phyloP scores from a whole-genome alignment of 2,113 vertebrate genomes.

The Cyanistes caeruleus region DNA sequence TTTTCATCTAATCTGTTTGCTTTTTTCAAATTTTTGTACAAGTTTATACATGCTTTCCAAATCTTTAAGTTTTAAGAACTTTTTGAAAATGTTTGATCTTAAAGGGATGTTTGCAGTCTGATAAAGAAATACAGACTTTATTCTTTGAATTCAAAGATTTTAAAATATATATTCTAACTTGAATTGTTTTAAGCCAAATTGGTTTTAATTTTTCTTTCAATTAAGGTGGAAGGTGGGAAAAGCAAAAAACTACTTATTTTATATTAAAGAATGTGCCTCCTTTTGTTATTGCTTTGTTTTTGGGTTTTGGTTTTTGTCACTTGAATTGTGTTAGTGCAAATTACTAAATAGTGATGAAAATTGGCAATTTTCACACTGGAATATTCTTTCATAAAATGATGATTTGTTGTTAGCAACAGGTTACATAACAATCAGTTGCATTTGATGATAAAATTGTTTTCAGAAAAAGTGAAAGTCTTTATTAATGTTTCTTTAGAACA shows the following conservation, averaged over 20 bases:
- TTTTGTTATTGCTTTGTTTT: neutral
- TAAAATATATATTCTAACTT: neutral
- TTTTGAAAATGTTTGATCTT: neutral
- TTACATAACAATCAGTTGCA: neutral
- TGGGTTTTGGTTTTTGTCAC: rapidly evolving
- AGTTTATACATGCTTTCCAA: neutral
- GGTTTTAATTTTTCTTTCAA: neutral
- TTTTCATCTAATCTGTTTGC: neutral
- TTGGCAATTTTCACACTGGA: neutral
- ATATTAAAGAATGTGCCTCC: neutral
- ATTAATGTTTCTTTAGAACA: neutral
- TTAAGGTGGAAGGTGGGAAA: neutral
- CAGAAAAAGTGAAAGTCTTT: neutral
- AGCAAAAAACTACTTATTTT: neutral
- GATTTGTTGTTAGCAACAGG: neutral
- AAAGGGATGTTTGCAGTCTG: neutral
- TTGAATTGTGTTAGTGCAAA: neutral
- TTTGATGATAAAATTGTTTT: neutral
- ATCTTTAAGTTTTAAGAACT: neutral
- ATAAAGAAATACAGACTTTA: neutral
- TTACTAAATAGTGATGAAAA: neutral
- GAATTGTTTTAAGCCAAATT: neutral
- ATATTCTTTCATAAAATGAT: neutral
- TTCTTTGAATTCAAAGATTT: neutral
- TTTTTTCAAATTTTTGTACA: neutral